Evolutionary conservation across 2,888 invertebrate genomes (phyloP), one percentile per base, ranked within the genome.

Genomic region (Agriotes lineatus): DNA sequence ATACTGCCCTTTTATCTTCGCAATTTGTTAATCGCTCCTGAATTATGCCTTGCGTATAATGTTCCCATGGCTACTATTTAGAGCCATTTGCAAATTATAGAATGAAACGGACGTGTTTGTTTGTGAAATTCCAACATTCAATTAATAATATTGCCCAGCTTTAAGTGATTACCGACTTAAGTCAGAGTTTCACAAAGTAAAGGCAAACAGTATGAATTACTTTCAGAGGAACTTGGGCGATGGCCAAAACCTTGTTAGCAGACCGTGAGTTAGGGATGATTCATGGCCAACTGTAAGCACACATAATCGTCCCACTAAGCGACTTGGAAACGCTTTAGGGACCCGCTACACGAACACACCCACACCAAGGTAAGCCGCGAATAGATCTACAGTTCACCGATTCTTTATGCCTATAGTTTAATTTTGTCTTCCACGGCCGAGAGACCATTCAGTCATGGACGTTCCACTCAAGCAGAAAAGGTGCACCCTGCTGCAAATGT

Each of bases 261-360:
- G 73, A 72, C 75, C 73, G 70, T 75, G 75, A 75, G 67, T 67
- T 63, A 69, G 74, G 67, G 72, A 76, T 76, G 76, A 76, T 76
- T 76, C 76, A 76, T 74, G 72, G 71, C 72, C 68, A 72, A 70
- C 71, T 67, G 70, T 75, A 76, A 76, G 76, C 75, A 63, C 72
- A 75, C 72, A 74, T 76, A 76, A 76, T 76, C 76, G 74, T 69
- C 67, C 74, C 71, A 72, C 73, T 75, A 76, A 76, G 75, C 74
- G 76, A 74, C 74, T 75, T 73, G 76, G 74, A 75, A 76, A 74
- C 73, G 74, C 69, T 74, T 73, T 67, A 65, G 61, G 65, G 63
- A 64, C 67, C 71, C 69, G 37, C 39, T 73, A 66, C 67, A 72
- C 70, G 68, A 72, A 72, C 64, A 48, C 60, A 62, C 62, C 59